Base-by-base conservation (phyloP, 2,113 vertebrate genomes). In the Callionymus lyra region DNA sequence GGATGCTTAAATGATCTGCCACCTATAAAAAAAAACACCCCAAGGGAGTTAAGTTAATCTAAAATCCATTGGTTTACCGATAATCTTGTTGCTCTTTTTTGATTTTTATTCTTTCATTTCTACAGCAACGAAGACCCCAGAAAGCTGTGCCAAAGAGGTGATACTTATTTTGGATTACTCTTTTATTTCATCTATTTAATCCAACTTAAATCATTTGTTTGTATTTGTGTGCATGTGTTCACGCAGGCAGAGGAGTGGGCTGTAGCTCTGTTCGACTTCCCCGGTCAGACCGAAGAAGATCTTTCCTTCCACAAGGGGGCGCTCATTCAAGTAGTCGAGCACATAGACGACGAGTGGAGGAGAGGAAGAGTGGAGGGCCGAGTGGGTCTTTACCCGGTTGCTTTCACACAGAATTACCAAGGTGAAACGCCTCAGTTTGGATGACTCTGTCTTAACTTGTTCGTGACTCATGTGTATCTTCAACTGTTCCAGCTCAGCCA, bases 261-360 rank as follows among this genome's bases (percentile, higher is more conserved):
- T 2, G 76, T 85, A 72, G 93, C 93, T 0, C 72, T 93, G 42
- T 91, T 92, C 38, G 88, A 89, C 70, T 97, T 93, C 56, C 79
- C 80, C 1, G 91, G 86, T 16, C 91, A 97, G 85, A 85, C 89
- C 11, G 78, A 81, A 53, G 93, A 91, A 0, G 93, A 97, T 51
- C 73, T 95, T 10, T 61, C 87, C 47, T 95, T 97, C 76, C 86
- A 70, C 66, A 86, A 87, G 66, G 93, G 93, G 63, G 89, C 90
- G 59, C 75, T 59, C 16, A 91, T 97, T 78, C 78, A 81, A 36
- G 83, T 94, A 46, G 71, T 65, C 0, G 77, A 90, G 50, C 86
- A 49, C 10, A 42, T 95, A 0, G 85, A 94, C 42, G 21, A 72
- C 0, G 84, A 91, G 39, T 95, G 93, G 93, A 90, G 75, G 54